These are phyloP conservation scores for Holothuria leucospilota DNA, from an alignment of 53 echinoderm and acorn worm species.

Conservation along the genomic window DNA sequence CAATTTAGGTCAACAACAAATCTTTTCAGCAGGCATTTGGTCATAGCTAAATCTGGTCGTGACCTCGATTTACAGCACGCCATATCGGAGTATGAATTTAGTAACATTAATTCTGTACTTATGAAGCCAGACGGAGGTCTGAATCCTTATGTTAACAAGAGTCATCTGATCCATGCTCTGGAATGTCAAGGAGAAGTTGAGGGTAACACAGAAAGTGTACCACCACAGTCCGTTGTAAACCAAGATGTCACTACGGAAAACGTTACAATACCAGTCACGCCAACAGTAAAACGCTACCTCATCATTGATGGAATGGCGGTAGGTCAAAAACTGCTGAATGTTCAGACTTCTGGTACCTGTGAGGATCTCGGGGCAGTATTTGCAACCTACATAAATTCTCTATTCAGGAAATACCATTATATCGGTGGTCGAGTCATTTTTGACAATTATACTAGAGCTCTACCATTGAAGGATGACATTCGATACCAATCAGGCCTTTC, in stretches of 20 bases:
- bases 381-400: no score
- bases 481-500: no score
- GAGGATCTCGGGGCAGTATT: no score
- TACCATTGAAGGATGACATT: no score
- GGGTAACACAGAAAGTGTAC: constrained; percentile 11
- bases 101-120: constrained; percentile 23
- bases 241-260: not conserved
- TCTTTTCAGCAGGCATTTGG: constrained; percentile 25
- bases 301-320: constrained; percentile 54
- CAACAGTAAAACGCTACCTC: not conserved
- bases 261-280: not conserved
- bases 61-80: constrained; percentile 50
- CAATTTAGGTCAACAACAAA: constrained; percentile 28
- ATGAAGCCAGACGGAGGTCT: constrained; percentile 54
- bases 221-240: not conserved
- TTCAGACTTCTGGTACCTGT: no score
- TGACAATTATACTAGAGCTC: no score
- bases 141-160: constrained; percentile 37
- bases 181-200: constrained; percentile 14
- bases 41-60: constrained; percentile 37
- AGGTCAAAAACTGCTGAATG: no score
- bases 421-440: no score
- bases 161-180: constrained; percentile 33
- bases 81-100: constrained; percentile 49
- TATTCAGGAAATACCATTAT: no score